phyloP scores from a whole-genome alignment of 2,113 vertebrate genomes.

The Toxostoma redivivum region DNA sequence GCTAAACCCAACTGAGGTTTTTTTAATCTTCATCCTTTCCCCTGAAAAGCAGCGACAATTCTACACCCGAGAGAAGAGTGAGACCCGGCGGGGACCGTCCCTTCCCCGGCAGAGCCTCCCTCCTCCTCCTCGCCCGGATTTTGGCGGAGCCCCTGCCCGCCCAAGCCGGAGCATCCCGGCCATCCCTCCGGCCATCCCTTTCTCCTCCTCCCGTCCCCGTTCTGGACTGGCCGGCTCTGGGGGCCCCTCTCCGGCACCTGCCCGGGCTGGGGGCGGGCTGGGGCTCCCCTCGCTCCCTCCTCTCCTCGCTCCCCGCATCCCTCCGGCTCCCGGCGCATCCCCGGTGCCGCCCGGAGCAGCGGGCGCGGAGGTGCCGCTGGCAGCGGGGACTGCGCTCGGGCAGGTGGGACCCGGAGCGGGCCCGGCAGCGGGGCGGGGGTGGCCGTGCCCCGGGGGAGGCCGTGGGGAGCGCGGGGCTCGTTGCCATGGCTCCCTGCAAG shows the following conservation, averaged over 20 bases:
- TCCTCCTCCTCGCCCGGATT: background rate
- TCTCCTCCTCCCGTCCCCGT: accelerated
- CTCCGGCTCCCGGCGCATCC: background rate
- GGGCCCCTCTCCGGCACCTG: background rate
- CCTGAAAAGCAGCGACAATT: background rate
- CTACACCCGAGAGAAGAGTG: too few species aligned
- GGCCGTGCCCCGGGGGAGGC: background rate
- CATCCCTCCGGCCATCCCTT: too few species aligned
- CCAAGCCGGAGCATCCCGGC: background rate
- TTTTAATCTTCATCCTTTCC: background rate
- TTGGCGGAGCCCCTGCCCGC: background rate
- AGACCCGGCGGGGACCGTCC: background rate
- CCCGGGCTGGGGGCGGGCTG: background rate
- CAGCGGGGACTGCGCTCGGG: background rate
- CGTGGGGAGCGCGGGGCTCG: conserved; percentile 29
- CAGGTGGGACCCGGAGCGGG: background rate
- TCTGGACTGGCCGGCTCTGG: background rate
- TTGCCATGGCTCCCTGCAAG: conserved; percentile 72
- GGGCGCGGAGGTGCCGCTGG: background rate
- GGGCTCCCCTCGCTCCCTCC: background rate
- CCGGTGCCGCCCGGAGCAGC: background rate
- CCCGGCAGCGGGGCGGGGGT: background rate
- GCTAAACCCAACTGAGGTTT: background rate
- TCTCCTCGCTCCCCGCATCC: background rate
- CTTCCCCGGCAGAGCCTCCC: background rate